Conservation (phyloP, 2,113 vertebrate species). For the Trichechus manatus region DNA sequence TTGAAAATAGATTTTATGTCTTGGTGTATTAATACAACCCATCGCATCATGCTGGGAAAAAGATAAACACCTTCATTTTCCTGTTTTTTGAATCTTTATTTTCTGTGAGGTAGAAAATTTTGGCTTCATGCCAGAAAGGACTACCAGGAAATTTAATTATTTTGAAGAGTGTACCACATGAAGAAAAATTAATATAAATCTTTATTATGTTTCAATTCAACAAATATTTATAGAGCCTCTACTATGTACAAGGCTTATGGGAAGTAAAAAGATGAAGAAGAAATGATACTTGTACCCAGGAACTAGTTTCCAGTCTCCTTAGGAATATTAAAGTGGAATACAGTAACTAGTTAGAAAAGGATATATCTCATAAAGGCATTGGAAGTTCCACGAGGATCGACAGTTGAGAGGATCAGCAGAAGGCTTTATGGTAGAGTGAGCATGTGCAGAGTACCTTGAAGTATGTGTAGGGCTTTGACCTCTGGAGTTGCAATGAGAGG, state of each 20-base stretch:
- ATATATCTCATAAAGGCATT: not conserved
- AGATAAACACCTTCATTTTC: slow-evolving; percentile 1
- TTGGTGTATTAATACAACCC: not conserved
- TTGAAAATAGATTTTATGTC: slow-evolving; percentile 40
- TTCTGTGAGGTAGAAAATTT: slow-evolving; percentile 28
- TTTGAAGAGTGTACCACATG: not conserved
- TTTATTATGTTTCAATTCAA: not conserved
- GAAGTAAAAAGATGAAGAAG: not conserved
- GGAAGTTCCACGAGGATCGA: not conserved
- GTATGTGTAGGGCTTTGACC: not conserved
- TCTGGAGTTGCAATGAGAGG: not conserved
- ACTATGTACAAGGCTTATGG: not conserved
- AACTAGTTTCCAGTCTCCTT: not conserved
- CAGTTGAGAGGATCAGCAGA: not conserved
- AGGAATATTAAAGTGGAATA: not conserved
- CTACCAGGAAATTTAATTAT: not conserved
- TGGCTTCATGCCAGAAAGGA: not conserved
- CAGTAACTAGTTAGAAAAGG: not conserved
- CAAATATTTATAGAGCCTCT: not conserved
- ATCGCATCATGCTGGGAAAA: slow-evolving; percentile 14
- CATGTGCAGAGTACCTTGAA: not conserved
- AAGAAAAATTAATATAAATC: not conserved
- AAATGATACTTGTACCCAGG: not conserved
- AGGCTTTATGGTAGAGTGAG: not conserved
- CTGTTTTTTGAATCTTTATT: slow-evolving; percentile 41